Base-by-base conservation (phyloP, 35 echinoderm and acorn worm genomes). In the Lytechinus pictus region DNA sequence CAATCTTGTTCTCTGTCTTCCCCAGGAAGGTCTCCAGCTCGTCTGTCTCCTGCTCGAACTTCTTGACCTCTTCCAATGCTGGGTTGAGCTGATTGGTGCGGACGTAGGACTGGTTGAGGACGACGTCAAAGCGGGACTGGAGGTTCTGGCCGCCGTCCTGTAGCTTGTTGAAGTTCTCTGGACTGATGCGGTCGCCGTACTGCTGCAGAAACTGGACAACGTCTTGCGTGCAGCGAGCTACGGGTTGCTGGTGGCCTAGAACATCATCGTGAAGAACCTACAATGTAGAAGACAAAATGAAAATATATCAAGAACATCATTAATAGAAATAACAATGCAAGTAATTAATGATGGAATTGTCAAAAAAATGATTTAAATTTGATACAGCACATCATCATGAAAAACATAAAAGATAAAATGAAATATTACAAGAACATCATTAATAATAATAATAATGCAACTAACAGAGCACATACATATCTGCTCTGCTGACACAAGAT, bases 231-330 rank as follows among this genome's bases (percentile, higher is more conserved):
- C 95, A 91, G 86, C 95, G 97, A 3, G 97, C 97, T 11, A 99
- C 87, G 14, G 97, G 94, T 61, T 97, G 97, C 72, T 99, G 98
- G 90, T 97, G 98, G 8, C 93, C 33, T 29, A 96, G 79, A 27
- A 99, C 95, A 72, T 99, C 98, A 52, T 97, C 97, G 88, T 99
- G 98, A 24, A 99, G 86, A 27, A 95, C 94, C 98, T 99, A n/a
- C n/a, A n/a, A n/a, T n/a, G n/a, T n/a, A 91, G 4, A 92, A 12
- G 60, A 28, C 56, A 92, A 95, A 19, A 54, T 54, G n/a, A 94
- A 94, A 96, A 24, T 9, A 13, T 58, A 9, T 2, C 56, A 9
- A n/a, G n/a, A n/a, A 3, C 9, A 95, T 52, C 33, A 92, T 90
- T 27, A 24, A 8, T 89, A 19, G 9, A 10, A 60, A 44, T 44